phyloP scores from a whole-genome alignment of 2,888 invertebrate genomes.

The Leptopilina syphax region DNA sequence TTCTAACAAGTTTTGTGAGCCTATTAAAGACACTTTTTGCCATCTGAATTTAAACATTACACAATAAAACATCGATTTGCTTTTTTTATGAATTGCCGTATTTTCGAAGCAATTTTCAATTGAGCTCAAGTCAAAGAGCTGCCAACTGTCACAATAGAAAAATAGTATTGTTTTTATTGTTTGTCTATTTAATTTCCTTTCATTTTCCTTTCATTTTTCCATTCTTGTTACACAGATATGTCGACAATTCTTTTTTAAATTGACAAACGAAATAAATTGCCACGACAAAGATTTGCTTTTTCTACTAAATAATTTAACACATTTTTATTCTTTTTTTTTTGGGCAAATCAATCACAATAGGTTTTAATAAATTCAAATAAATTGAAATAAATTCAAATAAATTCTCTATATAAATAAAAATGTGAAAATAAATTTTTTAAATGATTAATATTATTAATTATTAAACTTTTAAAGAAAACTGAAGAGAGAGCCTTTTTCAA shows the following conservation, averaged over 20 bases:
- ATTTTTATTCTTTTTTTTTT: neutral
- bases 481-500: neutral
- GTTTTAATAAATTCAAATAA: too few relatives aligned
- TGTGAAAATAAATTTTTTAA: neutral
- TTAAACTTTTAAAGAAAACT: neutral
- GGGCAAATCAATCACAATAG: constrained; percentile 9
- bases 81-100: neutral
- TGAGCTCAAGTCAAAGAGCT: too few relatives aligned
- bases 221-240: constrained; percentile 19
- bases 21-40: constrained; percentile 35
- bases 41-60: constrained; percentile 24
- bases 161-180: constrained; percentile 14
- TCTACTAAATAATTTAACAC: neutral
- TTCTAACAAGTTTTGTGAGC: constrained; percentile 51
- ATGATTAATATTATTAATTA: too few relatives aligned
- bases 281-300: neutral
- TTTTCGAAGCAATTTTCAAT: neutral
- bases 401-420: neutral
- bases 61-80: constrained; percentile 20
- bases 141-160: constrained; percentile 16
- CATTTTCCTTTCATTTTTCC: too few relatives aligned
- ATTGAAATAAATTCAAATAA: neutral
- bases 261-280: neutral
- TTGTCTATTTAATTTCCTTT: neutral
- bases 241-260: neutral